These are phyloP conservation scores for Paramormyrops hopkinsi DNA, from an alignment of 2,797 vertebrate species.

Conservation along the genomic window DNA sequence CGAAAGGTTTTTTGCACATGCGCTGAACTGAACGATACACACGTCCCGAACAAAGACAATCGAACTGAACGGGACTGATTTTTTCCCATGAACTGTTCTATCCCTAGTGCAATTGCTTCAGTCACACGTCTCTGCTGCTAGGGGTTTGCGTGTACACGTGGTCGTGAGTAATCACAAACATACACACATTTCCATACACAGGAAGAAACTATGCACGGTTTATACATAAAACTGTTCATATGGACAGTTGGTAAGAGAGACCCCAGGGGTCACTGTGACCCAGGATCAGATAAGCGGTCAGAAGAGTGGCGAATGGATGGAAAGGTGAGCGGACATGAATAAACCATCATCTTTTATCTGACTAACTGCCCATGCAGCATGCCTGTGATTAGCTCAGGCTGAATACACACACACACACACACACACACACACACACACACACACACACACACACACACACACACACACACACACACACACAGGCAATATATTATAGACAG, in stretches of 20 bases:
- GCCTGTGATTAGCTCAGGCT: not conserved
- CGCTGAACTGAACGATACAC: not conserved
- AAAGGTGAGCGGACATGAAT: not conserved
- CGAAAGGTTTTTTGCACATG: not conserved
- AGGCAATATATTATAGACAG: not conserved
- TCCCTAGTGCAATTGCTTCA: not conserved
- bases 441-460: not conserved
- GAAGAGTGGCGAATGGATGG: not conserved
- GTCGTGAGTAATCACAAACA: not conserved
- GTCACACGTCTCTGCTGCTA: not conserved
- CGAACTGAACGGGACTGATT: not conserved
- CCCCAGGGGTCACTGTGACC: not conserved
- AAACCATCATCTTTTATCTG: not conserved
- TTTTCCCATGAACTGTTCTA: not conserved
- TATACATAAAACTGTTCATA: not conserved
- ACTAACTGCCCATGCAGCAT: not conserved
- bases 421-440: not conserved
- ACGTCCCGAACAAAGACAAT: not conserved
- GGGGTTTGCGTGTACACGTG: not conserved
- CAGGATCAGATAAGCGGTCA: not conserved
- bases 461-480: not conserved
- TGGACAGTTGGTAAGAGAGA: not conserved
- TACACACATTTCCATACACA: not conserved
- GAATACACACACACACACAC: not conserved
- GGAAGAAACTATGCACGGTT: not conserved